Conservation (phyloP, 2,797 vertebrate genomes). For the Apodemus agrarius region DNA sequence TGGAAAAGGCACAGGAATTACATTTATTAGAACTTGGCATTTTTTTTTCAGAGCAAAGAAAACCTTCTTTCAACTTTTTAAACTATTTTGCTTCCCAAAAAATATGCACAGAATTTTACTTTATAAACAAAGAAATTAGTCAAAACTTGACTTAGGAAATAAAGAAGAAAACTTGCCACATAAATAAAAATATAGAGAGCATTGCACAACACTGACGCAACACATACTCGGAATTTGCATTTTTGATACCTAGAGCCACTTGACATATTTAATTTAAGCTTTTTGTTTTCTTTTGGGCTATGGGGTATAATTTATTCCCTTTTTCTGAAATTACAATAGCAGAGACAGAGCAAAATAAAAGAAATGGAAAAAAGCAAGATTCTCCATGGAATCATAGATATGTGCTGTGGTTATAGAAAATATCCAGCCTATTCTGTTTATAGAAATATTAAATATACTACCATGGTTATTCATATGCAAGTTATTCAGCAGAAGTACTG, state of each 20-base stretch:
- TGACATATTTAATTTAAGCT: constrained; percentile 26
- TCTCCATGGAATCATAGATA: not conserved
- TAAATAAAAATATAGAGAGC: not conserved
- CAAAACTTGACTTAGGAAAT: not conserved
- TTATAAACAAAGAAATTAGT: constrained; percentile 29
- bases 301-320: not conserved
- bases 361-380: not conserved
- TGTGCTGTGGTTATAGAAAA: not conserved
- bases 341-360: constrained; percentile 6
- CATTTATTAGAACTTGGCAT: not conserved
- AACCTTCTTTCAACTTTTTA: no score
- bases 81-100: no score
- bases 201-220: not conserved
- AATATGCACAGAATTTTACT: not conserved
- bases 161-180: not conserved
- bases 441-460: not conserved
- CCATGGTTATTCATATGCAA: not conserved
- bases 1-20: not conserved
- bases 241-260: not conserved
- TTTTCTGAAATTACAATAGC: constrained; percentile 28
- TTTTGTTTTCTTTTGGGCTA: not conserved
- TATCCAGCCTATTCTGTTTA: not conserved
- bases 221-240: not conserved
- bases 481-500: not conserved
- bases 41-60: no score